These are phyloP conservation scores for Azemiops feae DNA, from an alignment of 2,113 vertebrate species.

Conservation along the genomic window DNA sequence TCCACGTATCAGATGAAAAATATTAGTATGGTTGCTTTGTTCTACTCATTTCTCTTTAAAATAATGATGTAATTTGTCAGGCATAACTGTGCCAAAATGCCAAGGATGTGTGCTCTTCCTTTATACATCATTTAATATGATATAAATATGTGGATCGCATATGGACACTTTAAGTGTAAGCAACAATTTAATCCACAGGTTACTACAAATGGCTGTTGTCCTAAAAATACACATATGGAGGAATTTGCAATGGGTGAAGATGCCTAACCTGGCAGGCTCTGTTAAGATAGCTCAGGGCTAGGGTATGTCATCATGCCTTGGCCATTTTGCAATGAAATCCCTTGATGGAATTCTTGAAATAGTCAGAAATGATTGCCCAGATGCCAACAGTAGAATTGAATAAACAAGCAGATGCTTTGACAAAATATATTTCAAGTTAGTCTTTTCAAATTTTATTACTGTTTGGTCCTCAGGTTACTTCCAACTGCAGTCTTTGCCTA, in stretches of 20 bases:
- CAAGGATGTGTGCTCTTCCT: slow-evolving; percentile 54
- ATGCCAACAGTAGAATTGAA: neutral
- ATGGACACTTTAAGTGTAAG: slow-evolving; percentile 45
- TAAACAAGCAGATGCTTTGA: neutral
- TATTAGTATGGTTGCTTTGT: neutral
- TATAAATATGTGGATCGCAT: slow-evolving; percentile 51
- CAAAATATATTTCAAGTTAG: slow-evolving; percentile 9
- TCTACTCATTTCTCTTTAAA: slow-evolving; percentile 6
- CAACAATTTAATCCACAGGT: slow-evolving; percentile 52
- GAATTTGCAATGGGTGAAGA: slow-evolving; percentile 52
- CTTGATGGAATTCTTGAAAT: slow-evolving; percentile 52
- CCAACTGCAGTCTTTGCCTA: slow-evolving; percentile 30
- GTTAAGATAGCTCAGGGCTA: slow-evolving; percentile 37
- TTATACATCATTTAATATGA: slow-evolving; percentile 46
- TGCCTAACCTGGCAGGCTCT: slow-evolving; percentile 34
- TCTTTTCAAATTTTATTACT: neutral
- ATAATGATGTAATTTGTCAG: slow-evolving; percentile 14
- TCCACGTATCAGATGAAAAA: neutral
- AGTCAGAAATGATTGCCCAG: slow-evolving; percentile 35
- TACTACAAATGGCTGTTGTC: slow-evolving; percentile 54
- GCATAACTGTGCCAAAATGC: slow-evolving; percentile 46
- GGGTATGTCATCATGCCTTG: slow-evolving; percentile 53
- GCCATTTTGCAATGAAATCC: slow-evolving; percentile 51
- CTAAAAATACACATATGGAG: slow-evolving; percentile 71
- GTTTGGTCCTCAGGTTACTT: slow-evolving; percentile 9